Evolutionary conservation across 2,113 vertebrate genomes (phyloP).

Genomic region (Struthio camelus): DNA sequence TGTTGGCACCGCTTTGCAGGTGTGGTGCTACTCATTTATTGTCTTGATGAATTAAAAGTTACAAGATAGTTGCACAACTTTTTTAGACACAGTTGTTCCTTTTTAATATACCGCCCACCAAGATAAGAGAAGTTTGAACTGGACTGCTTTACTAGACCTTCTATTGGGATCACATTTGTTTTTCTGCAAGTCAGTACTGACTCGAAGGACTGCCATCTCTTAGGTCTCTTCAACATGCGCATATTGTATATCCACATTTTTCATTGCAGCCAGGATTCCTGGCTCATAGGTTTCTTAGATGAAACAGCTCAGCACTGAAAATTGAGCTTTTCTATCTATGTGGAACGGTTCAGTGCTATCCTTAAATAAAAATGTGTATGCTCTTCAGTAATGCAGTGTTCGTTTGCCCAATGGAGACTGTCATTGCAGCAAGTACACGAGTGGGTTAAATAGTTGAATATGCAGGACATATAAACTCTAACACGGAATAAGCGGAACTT

Average conservation of each 20-base stretch:
- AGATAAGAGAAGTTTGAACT: not conserved
- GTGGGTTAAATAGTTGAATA: not conserved
- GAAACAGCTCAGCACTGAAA: conserved; percentile 16
- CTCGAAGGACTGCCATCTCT: not conserved
- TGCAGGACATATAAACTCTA: not conserved
- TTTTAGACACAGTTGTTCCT: conserved; percentile 13
- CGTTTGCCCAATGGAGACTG: not conserved
- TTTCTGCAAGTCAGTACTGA: not conserved
- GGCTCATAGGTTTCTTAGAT: conserved; percentile 23
- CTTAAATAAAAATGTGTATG: conserved; percentile 9
- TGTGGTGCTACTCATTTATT: conserved; percentile 25
- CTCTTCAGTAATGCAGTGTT: conserved; percentile 2
- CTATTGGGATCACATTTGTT: not conserved
- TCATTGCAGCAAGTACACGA: not conserved
- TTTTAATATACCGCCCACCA: not conserved
- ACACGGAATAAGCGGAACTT: conserved; percentile 8
- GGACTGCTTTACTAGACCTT: not conserved
- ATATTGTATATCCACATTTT: not conserved
- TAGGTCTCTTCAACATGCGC: not conserved
- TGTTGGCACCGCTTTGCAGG: not conserved
- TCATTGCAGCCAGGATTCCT: not conserved
- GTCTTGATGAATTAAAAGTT: not conserved
- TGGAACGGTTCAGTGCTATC: not conserved
- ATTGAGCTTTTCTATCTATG: not conserved
- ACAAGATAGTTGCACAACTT: conserved; percentile 23